Percentiles rank a stretch among this genome's conserved stretches.
phyloP scores from a whole-genome alignment of 2,113 vertebrate genomes.

The Podiceps cristatus region DNA sequence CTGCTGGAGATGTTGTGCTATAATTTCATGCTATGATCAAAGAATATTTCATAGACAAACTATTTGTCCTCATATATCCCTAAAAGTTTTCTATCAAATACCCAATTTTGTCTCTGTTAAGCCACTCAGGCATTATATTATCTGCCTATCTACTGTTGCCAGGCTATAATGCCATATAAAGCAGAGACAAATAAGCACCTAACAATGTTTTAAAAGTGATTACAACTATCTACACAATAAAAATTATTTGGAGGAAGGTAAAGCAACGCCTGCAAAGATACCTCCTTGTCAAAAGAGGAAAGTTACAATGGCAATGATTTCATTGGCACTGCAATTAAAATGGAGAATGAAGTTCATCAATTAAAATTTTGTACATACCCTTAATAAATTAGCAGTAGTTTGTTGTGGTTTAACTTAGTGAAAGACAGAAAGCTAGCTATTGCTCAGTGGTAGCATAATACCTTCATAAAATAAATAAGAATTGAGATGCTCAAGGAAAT shows the following conservation, averaged over 20 bases:
- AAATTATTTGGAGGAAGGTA: neutral
- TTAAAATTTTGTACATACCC: neutral
- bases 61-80: neutral
- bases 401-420: neutral
- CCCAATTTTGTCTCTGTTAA: neutral
- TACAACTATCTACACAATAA: neutral
- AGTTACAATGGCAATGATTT: neutral
- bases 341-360: neutral
- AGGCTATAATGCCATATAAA: neutral
- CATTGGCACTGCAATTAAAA: neutral
- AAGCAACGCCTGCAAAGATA: neutral
- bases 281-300: neutral
- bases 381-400: neutral
- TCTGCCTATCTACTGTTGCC: neutral
- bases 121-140: neutral
- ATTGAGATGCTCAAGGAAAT: neutral
- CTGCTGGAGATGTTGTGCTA: neutral
- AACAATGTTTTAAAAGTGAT: neutral
- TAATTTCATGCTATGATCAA: neutral
- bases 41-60: neutral
- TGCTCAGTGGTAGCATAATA: neutral
- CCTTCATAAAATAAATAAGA: neutral
- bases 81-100: neutral
- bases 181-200: neutral
- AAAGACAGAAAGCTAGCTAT: neutral